Evolutionary conservation across 2,797 vertebrate species (phyloP).

Genomic region (Gallinago nigripennis): DNA sequence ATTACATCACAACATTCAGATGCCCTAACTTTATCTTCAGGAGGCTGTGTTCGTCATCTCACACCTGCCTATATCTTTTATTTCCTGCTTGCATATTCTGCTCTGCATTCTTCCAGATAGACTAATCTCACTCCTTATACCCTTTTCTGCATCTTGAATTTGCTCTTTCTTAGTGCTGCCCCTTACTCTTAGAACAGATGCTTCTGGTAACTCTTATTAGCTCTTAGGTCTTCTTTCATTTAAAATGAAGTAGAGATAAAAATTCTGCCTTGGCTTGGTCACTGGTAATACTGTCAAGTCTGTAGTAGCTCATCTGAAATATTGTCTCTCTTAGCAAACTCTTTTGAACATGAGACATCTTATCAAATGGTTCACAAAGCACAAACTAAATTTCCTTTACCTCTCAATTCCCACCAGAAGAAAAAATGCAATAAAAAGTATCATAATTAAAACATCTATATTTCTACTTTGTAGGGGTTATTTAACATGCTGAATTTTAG

Average conservation of each 20-base stretch:
- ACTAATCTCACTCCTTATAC: background rate
- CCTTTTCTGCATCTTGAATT: background rate
- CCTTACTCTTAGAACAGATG: background rate
- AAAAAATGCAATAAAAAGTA: background rate
- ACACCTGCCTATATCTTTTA: slow-evolving; percentile 13
- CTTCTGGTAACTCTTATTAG: background rate
- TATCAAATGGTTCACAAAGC: background rate
- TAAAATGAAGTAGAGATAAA: background rate
- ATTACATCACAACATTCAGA: slow-evolving; percentile 15
- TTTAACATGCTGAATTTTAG: background rate
- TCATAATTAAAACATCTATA: background rate
- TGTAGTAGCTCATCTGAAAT: background rate
- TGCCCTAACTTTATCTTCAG: background rate
- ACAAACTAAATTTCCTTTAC: background rate
- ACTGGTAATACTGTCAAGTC: background rate
- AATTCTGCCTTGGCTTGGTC: background rate
- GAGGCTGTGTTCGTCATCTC: background rate
- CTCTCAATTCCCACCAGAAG: background rate
- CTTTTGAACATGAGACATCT: background rate
- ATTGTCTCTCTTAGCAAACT: background rate
- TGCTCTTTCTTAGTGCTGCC: background rate
- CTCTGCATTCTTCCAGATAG: background rate
- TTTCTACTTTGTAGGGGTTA: background rate
- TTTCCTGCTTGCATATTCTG: background rate
- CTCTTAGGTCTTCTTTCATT: background rate